These are phyloP conservation scores for Ectemnius cavifrons DNA, from an alignment of 2,888 invertebrate species.

Conservation along the genomic window DNA sequence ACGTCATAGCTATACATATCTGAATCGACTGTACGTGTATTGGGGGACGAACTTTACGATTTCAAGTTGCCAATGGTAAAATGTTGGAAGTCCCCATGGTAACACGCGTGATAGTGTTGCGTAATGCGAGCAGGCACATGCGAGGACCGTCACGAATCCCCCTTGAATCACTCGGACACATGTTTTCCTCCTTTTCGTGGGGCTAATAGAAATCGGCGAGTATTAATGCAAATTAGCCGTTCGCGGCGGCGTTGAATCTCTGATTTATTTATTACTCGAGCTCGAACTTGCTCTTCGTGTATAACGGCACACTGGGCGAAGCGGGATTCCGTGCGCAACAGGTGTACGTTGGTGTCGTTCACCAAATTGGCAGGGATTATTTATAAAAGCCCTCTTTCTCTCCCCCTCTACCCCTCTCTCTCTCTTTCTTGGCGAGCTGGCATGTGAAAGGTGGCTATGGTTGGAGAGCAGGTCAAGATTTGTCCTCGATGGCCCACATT, in stretches of 20 bases:
- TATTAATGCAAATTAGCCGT: slow-evolving; percentile 31
- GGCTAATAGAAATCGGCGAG: slow-evolving; percentile 23
- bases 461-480: slow-evolving; percentile 26
- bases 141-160: slow-evolving; percentile 32
- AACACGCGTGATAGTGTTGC: slow-evolving; percentile 9
- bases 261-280: slow-evolving; percentile 12
- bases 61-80: background rate
- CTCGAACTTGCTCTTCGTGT: slow-evolving; percentile 8
- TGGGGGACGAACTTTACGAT: background rate
- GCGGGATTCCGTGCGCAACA: background rate
- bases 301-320: background rate
- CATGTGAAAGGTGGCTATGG: background rate
- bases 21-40: too few species aligned
- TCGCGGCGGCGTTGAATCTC: background rate
- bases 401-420: too few species aligned
- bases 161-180: slow-evolving; percentile 16
- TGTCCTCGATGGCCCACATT: slow-evolving; percentile 21
- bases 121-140: slow-evolving; percentile 19
- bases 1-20: background rate
- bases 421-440: background rate
- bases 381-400: background rate
- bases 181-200: background rate
- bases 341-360: slow-evolving; percentile 28
- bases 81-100: background rate
- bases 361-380: slow-evolving; percentile 2